Evolutionary conservation across 1,140 invertebrate species (phyloP), one percentile per base, ranked within the genome.

Genomic region (Helicoverpa armigera): DNA sequence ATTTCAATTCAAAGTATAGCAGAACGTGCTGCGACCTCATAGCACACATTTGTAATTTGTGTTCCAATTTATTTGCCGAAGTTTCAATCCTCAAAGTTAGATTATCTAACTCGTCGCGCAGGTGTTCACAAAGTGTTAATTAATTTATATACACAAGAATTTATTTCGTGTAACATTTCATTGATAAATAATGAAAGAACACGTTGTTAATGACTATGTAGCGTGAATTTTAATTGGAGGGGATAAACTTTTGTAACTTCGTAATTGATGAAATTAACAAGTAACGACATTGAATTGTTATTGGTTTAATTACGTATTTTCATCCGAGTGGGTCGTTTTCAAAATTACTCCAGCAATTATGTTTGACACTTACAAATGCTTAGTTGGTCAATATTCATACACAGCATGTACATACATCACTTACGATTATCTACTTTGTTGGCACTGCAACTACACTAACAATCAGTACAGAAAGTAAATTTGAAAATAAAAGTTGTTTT

Each of bases 131-230:
- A 82, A 89, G 83, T 87, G 85, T 90, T 90, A 89, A 91, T 90
- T 89, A 89, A 91, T 91, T 87, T 53, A 87, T 82, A 80, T 83
- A 85, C 74, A 63, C 74, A 51, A 82, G 81, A 87, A 92, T 90
- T 89, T 88, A 88, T 89, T 87, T 87, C 80, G 75, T 86, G 81
- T 85, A 85, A 86, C 86, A 79, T 69, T 86, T 87, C 89, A 89
- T 90, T 90, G 87, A 90, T 88, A 89, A 90, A 88, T 87, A 88
- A 84, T 83, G 86, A 86, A 87, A 88, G 84, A 82, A 83, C 85
- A 82, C 82, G 78, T 87, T 87, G 87, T 83, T 79, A 58, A 63
- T 35, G 53, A 58, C 61, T 74, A 78, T 65, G 60, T 43, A 48
- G 61, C 63, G 35, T 43, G 35, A 43, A 43, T 43, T 43, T 43